Evolutionary conservation across 2,888 invertebrate genomes (phyloP).

Genomic region (Seira sanloemensis): DNA sequence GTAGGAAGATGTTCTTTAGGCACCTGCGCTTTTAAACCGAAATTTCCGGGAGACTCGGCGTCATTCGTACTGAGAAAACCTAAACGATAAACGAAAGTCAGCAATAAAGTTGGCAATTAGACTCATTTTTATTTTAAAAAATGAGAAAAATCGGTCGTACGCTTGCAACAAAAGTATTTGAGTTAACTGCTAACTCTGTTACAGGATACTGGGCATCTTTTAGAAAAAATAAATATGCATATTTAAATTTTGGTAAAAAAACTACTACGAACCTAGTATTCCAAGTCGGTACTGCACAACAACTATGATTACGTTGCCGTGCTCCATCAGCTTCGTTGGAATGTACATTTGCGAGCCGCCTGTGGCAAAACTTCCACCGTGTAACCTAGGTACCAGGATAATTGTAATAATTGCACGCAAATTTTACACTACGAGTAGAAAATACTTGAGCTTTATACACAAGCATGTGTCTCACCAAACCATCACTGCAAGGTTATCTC

Average conservation of each 20-base stretch:
- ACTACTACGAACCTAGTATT: background rate
- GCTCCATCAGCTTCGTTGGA: conserved; percentile 11
- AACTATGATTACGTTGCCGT: conserved; percentile 28
- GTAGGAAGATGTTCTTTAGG: background rate
- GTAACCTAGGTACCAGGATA: conserved; percentile 5
- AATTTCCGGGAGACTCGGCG: conserved; percentile 17
- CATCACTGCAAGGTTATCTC: conserved; percentile 18
- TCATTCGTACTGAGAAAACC: conserved; percentile 34
- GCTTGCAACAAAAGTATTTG: no score
- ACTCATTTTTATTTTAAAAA: background rate
- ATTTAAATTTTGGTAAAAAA: background rate
- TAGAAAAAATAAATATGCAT: no score
- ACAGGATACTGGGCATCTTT: no score
- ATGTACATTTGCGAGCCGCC: conserved; percentile 6
- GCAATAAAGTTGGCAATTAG: background rate
- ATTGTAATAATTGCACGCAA: background rate
- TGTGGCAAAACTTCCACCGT: conserved; percentile 25
- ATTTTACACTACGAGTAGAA: background rate
- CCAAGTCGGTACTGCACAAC: conserved; percentile 36
- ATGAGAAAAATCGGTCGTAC: background rate
- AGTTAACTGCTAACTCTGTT: no score
- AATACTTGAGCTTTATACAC: no score
- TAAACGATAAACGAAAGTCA: background rate
- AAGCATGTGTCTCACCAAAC: conserved; percentile 18
- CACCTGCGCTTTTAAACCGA: background rate